Conservation (phyloP, 2,797 vertebrate species). For the Lepus oiostolus region DNA sequence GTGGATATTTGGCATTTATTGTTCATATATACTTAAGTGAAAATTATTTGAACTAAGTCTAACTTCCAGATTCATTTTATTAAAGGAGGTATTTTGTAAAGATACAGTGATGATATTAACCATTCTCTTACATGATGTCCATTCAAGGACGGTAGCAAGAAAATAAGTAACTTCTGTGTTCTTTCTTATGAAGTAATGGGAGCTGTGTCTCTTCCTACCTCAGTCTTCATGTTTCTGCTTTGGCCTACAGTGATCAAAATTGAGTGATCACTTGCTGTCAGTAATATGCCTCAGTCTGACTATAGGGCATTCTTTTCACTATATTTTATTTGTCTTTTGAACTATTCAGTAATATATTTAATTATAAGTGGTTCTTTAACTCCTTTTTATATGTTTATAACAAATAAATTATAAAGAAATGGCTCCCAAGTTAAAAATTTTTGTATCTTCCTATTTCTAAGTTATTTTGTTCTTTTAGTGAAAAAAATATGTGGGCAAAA, state of each 20-base stretch:
- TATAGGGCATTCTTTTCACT: neutral
- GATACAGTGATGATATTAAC: neutral
- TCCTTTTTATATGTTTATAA: neutral
- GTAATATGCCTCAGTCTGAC: neutral
- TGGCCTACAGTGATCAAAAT: neutral
- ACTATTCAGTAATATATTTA: neutral
- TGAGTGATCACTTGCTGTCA: neutral
- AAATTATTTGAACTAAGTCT: slow-evolving; percentile 26
- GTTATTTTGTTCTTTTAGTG: neutral
- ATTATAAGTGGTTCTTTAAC: neutral
- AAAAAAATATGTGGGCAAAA: slow-evolving; percentile 16
- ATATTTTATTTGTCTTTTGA: slow-evolving; percentile 16
- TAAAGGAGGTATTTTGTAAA: slow-evolving; percentile 27
- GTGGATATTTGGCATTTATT: neutral
- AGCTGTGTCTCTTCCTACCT: neutral
- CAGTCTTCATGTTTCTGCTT: neutral
- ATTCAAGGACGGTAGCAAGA: neutral
- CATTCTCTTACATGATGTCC: neutral
- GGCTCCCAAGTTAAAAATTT: neutral
- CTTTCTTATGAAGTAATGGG: neutral
- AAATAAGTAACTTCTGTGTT: neutral
- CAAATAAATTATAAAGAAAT: neutral
- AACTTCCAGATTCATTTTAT: slow-evolving; percentile 24
- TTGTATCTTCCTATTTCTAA: slow-evolving; percentile 12
- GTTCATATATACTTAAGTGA: slow-evolving; percentile 33